Conservation (phyloP, 2,113 vertebrate species). For the Sciurus niger region DNA sequence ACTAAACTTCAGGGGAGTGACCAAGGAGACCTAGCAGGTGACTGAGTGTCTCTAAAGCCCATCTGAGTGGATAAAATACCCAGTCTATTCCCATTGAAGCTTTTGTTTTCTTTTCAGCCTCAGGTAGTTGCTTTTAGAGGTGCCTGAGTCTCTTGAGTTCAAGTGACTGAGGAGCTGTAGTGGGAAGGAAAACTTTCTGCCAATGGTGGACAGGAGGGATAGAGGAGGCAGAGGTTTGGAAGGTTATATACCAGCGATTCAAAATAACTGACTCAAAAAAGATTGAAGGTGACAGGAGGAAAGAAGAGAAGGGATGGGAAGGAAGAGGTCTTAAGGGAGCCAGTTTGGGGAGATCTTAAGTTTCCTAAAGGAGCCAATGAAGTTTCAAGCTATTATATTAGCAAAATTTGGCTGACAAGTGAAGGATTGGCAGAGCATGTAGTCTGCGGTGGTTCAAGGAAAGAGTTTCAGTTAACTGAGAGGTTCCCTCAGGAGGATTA, state of each 20-base stretch:
- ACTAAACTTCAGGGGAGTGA: neutral
- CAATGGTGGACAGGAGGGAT: neutral
- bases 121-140: neutral
- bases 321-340: neutral
- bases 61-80: neutral
- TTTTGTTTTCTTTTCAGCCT: neutral
- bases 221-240: neutral
- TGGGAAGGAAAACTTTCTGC: neutral
- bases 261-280: neutral
- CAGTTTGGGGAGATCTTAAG: neutral
- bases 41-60: neutral
- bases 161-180: neutral
- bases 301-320: neutral
- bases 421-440: neutral
- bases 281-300: neutral
- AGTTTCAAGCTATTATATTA: neutral
- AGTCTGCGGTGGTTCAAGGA: neutral
- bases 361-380: neutral
- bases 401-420: neutral
- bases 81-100: neutral
- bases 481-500: neutral
- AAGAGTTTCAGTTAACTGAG: neutral
- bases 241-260: neutral
- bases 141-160: neutral
- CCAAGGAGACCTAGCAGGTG: neutral